Base-by-base conservation (phyloP, 2,797 vertebrate species). In the Balearica regulorum region DNA sequence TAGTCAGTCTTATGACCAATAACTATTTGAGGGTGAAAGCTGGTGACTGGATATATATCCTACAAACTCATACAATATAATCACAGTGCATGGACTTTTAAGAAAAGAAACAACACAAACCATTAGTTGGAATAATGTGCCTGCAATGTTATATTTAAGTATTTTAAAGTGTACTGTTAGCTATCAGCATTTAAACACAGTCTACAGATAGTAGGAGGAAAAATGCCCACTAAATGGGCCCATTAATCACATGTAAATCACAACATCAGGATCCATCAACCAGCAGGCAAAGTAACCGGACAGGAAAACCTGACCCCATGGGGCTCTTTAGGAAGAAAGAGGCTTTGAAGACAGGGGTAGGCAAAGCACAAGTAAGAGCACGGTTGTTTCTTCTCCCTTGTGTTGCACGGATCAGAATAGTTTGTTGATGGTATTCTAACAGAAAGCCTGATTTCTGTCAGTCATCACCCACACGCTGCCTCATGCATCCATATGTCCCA, bases 361-460 rank as follows among this genome's bases (percentile, higher is more conserved):
- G 7, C 5, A 70, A 16, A 54, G 3, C 20, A 65, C 24, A 11
- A 1, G 6, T 70, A 57, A 73, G 4, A 78, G 5, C 5, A 39
- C 1, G 1, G 9, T 12, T 44, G 5, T 37, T 46, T 60, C 26
- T 87, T 57, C 75, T 41, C 6, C 20, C 21, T 54, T 0, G 0
- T 1, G 0, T 49, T 68, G 18, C 15, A 48, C 16, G 1, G 4
- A 14, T 46, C 43, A 77, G 46, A 83, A 81, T 20, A 58, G 1
- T 6, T 73, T 46, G 28, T 60, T 54, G 18, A 9, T 43, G 26
- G 4, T 77, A 48, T n/a, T 80, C 13, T 41, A 53, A 9, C 20
- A 85, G 49, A 79, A 89, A 64, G 9, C 2, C 2, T 70, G 21
- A 39, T 72, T 79, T 80, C 29, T 79, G 16, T 61, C 11, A 31